Evolutionary conservation across 2,888 invertebrate species (phyloP), one percentile per base, ranked within the genome.

Genomic region (Mesoligia furuncula): DNA sequence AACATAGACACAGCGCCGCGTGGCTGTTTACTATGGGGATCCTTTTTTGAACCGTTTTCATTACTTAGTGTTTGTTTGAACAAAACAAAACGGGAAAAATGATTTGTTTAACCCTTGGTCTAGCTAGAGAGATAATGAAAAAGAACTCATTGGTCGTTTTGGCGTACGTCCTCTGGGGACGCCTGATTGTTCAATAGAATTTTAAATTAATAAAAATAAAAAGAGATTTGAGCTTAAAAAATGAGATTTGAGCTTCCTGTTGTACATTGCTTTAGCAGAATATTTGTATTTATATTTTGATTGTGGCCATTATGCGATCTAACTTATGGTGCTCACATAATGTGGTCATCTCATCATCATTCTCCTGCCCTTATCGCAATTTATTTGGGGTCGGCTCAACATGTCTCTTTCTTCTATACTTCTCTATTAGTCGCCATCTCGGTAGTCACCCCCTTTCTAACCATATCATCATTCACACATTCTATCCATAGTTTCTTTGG

Each of bases 21-120:
- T 51, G 45, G 36, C 67, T 85, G 77, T 87, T 87, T 80, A 59
- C 76, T 39, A n/a, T 20, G 24, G 24, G 39, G 68, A 79, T 51
- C 68, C 75, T 79, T 80, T 79, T 48, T 79, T 54, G 67, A 78
- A 80, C 36, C 45, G 36, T 80, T 66, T 84, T 81, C 70, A 86
- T 86, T 86, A 67, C n/a, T 31, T 42, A 31, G 51, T 65, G 71
- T 84, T 81, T 86, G 76, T 64, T 67, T 66, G 59, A 51, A 73
- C 64, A 79, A 75, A 78, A 77, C 48, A 82, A 74, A 79, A 87
- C 69, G 51, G 61, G 59, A n/a, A 65, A 51, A 65, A 81, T 79
- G 1, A 73, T 77, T 79, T 68, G 27, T 77, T 78, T 77, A 79
- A 73, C 54, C 79, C 54, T 64, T 76, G 39, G 39, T 59, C 39